Evolutionary conservation across 2,888 invertebrate genomes (phyloP), one percentile per base, ranked within the genome.

Genomic region (Chorisops tibialis): DNA sequence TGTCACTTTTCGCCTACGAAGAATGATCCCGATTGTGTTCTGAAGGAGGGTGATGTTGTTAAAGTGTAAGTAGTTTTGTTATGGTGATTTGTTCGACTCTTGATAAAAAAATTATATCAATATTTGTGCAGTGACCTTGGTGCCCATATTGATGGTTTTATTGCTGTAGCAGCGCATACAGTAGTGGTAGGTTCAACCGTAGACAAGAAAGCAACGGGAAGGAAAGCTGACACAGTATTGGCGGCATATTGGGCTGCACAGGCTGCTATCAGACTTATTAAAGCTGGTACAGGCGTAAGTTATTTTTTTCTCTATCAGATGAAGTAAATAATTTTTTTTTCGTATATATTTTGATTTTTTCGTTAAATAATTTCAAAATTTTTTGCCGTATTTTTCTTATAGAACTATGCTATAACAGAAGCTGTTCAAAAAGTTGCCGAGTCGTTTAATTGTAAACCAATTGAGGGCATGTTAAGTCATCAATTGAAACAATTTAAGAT

Each of bases 1-100:
- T 99, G 99, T 79, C 99, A 99, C 79, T 99, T 89, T 79, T 98
- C 98, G 52, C 99, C 99, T 21, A 87, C 97, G 67, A 89, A 89
- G 69, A 93, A 91, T 79, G 99, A 99, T 81, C 83, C 88, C 14
- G 94, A 95, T 79, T 87, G 87, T 70, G 82, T 85, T 67, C 80
- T 98, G 62, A 91, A 94, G 78, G 87, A 89, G 71, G 96, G 92
- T 62, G 98, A 99, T 82, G 82, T 99, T 71, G 96, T 96, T 63
- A 99, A 99, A 87, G 89, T 96, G 95, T 96, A 83, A 87, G 91
- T 86, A 69, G n/a, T 2, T 7, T 30, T 11, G 4, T 16, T 9
- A 38, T 9, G 4, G 22, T 47, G 47, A 47, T 16, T 16, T 21
- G 19, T 21, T n/a, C n/a, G n/a, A n/a, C n/a, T n/a, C n/a, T n/a